A percentile compares a stretch with the other conserved stretches of the same genome.
Evolutionary conservation across 92 coral and sea anemone species (phyloP).

Genomic region (Zoanthus sansibaricus): DNA sequence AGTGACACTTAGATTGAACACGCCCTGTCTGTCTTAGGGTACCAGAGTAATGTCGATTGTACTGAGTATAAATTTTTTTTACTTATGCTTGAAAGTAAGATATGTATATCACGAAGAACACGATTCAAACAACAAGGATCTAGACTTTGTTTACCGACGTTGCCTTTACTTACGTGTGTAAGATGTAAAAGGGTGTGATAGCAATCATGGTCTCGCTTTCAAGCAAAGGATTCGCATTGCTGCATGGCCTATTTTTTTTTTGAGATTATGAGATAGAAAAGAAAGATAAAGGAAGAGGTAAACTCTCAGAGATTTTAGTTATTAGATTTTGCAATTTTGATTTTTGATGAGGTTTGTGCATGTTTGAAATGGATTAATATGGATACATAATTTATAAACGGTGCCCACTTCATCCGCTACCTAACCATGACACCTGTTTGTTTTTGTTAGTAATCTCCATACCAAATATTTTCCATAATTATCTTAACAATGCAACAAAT

Average conservation of each 20-base stretch:
- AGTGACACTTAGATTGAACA: constrained; percentile 1
- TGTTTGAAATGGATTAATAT: not conserved
- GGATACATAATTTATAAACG: not conserved
- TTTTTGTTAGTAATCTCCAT: not conserved
- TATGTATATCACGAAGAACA: too few species aligned
- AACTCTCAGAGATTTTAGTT: not conserved
- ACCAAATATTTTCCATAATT: not conserved
- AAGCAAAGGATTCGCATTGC: too few species aligned
- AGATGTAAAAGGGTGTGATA: too few species aligned
- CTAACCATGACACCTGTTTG: not conserved
- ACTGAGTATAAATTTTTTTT: not conserved
- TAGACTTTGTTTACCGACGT: too few species aligned
- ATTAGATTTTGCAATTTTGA: not conserved
- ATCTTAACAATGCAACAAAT: too few species aligned
- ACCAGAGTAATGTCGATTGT: not conserved
- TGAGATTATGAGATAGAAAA: too few species aligned
- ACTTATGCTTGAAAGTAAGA: too few species aligned
- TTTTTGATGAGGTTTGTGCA: not conserved
- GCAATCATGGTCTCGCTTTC: too few species aligned
- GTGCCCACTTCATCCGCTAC: not conserved
- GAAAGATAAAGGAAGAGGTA: not conserved
- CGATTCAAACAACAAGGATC: too few species aligned
- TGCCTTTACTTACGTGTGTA: too few species aligned
- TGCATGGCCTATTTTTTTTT: too few species aligned
- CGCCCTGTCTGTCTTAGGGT: not conserved